Evolutionary conservation across 2,888 invertebrate species (phyloP).

Genomic region (Dasysyrphus tricinctus): DNA sequence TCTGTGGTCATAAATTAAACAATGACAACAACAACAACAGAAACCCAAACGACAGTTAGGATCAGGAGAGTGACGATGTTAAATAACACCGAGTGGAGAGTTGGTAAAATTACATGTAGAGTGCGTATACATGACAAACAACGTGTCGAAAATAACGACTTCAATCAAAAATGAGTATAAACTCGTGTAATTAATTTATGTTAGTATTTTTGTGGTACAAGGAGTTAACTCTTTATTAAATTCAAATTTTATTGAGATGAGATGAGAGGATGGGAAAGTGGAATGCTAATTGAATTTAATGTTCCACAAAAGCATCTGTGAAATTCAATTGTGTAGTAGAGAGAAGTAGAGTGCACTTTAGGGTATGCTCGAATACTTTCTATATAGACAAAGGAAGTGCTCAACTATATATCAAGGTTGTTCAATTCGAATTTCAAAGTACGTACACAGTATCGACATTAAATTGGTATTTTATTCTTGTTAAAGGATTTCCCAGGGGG

Average conservation of each 20-base stretch:
- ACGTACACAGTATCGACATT: too few species aligned
- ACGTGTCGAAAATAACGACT: neutral
- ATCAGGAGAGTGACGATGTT: conserved; percentile 7
- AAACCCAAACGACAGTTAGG: neutral
- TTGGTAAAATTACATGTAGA: neutral
- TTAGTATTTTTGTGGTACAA: conserved; percentile 1
- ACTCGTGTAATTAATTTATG: neutral
- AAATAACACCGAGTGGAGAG: neutral
- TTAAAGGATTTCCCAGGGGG: too few species aligned
- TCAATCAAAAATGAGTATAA: conserved; percentile 3
- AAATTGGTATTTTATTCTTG: too few species aligned
- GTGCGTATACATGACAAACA: neutral
- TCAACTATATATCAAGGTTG: neutral
- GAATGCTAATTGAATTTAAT: conserved; percentile 19
- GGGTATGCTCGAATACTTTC: neutral
- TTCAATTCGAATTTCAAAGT: too few species aligned
- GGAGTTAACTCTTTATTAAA: conserved; percentile 5
- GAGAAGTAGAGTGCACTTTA: conserved; percentile 10
- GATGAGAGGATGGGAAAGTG: neutral
- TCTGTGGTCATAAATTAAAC: neutral
- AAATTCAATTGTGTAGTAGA: conserved; percentile 10
- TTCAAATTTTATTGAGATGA: neutral
- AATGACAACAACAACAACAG: neutral
- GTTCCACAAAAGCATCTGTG: conserved; percentile 23
- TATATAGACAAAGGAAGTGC: neutral